phyloP scores from a whole-genome alignment of 92 coral and sea anemone genomes.

The Bergia sp. region DNA sequence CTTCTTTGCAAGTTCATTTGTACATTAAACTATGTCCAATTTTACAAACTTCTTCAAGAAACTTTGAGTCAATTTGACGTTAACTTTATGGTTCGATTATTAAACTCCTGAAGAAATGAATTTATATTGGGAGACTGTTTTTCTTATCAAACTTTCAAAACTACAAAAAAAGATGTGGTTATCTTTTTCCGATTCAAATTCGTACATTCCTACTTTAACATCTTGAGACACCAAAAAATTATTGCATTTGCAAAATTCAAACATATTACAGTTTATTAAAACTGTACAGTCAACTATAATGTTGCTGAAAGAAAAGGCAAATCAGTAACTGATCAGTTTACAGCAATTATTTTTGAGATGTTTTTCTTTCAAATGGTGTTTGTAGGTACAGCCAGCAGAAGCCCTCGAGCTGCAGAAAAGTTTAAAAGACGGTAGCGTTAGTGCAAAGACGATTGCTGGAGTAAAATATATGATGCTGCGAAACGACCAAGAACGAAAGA shows the following conservation, averaged over 20 bases:
- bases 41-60: neutral
- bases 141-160: neutral
- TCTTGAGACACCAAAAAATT: neutral
- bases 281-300: too few species aligned
- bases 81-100: too few species aligned
- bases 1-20: neutral
- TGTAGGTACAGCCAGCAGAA: slow-evolving; percentile 65
- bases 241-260: neutral
- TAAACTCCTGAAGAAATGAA: too few species aligned
- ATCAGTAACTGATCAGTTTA: neutral
- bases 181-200: neutral
- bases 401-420: slow-evolving; percentile 75
- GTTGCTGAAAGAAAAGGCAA: too few species aligned
- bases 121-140: too few species aligned
- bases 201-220: neutral
- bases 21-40: neutral
- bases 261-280: neutral
- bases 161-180: too few species aligned
- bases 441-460: slow-evolving; percentile 69
- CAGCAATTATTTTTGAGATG: neutral
- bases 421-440: slow-evolving; percentile 78
- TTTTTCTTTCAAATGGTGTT: neutral
- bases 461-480: slow-evolving; percentile 84
- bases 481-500: slow-evolving; percentile 69
- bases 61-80: neutral